Conservation (phyloP, 2,113 vertebrate genomes). For the Lathamus discolor region DNA sequence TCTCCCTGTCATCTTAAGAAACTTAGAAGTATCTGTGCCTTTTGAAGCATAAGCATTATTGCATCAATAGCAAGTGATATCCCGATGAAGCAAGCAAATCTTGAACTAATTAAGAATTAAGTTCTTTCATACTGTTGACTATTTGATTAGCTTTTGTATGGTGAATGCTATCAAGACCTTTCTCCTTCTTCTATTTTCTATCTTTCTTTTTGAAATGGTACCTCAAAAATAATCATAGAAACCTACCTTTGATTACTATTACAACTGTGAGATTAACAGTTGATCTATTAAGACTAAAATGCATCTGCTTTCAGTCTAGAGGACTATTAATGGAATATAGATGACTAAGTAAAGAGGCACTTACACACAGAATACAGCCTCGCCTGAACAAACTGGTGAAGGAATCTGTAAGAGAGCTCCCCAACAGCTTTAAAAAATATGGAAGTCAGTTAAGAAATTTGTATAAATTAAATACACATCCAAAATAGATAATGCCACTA, state of each 20-base stretch:
- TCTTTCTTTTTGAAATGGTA: background rate
- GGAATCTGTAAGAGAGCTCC: background rate
- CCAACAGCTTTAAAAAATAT: background rate
- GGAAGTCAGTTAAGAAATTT: background rate
- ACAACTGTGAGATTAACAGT: background rate
- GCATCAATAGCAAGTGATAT: background rate
- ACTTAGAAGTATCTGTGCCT: background rate
- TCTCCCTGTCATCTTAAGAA: conserved; percentile 13
- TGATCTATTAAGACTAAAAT: background rate
- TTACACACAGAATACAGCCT: background rate
- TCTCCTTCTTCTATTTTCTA: background rate
- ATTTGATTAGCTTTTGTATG: background rate
- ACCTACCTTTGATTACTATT: background rate
- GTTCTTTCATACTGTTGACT: background rate
- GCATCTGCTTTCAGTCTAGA: background rate
- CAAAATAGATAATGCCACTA: background rate
- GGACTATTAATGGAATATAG: background rate
- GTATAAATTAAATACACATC: background rate
- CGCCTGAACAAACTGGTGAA: background rate
- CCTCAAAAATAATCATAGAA: background rate
- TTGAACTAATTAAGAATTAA: conserved; percentile 38
- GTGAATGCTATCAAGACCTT: background rate
- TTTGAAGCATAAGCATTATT: background rate
- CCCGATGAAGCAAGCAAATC: background rate
- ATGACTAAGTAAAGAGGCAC: background rate